Percentiles rank a stretch among this genome's conserved stretches.
These are phyloP conservation scores for Formica selysi DNA, from an alignment of 1,140 invertebrate species.

Conservation along the genomic window DNA sequence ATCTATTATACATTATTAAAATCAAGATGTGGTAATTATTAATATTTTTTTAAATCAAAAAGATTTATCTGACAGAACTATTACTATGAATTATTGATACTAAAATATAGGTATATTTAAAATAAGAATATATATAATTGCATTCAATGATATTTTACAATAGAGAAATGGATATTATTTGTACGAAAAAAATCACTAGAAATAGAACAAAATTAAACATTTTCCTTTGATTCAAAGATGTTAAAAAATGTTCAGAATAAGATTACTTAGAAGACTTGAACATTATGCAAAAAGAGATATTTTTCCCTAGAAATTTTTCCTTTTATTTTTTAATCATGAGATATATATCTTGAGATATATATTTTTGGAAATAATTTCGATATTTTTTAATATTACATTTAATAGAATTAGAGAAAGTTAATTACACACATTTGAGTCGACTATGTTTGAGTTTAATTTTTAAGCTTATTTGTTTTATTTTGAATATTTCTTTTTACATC, in stretches of 20 bases:
- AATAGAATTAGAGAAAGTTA: background rate
- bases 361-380: constrained; percentile 1
- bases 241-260: background rate
- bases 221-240: background rate
- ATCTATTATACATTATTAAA: background rate
- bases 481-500: background rate
- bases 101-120: constrained; percentile 10
- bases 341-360: background rate
- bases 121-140: background rate
- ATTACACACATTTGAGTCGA: background rate
- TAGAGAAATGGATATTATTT: background rate
- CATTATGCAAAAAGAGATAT: background rate
- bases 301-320: background rate
- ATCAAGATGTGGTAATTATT: background rate
- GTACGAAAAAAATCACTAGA: background rate
- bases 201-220: background rate
- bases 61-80: constrained; percentile 1
- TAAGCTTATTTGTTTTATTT: background rate
- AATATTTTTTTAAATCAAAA: constrained; percentile 11
- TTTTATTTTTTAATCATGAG: background rate
- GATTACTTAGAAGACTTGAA: background rate
- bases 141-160: background rate
- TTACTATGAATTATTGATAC: constrained; percentile 15
- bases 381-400: background rate
- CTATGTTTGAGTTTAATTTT: background rate